Evolutionary conservation across 2,888 invertebrate genomes (phyloP), one percentile per base, ranked within the genome.

Genomic region (Glaucopsyche alexis): DNA sequence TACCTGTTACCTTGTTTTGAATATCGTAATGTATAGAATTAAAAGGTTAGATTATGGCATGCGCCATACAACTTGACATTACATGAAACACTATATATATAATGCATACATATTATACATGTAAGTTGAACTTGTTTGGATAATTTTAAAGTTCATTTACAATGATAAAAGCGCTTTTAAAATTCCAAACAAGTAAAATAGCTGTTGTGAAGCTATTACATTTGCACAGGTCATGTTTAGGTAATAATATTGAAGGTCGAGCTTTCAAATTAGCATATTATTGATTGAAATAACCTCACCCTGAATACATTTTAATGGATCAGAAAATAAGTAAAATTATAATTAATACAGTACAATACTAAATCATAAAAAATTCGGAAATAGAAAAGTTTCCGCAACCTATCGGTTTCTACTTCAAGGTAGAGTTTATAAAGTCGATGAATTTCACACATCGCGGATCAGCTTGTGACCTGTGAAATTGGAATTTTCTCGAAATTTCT

Each of bases 381-480:
- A 19, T 16, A 55, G 55, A 55, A 55, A 60, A 60, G 13, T 60
- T 29, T 60, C 13, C 60, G 29, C 29, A 13, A 38, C 13, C 29
- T 60, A 60, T 60, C 14, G 14, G 29, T 38, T 29, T 60, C 7
- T 7, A 60, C 29, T 29, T 60, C 60, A 29, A 60, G 60, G 29
- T 38, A 8, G 47, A 69, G 45, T 69, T 47, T 49, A 69, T 49
- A 69, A 69, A 47, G 19, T 69, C 47, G 47, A 69, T 13, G 14
- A 76, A 81, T 76, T 81, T 80, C 76, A 79, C 74, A 80, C 78
- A 74, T 75, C 79, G 74, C 76, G 78, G 78, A 79, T 75, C 76
- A 77, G 77, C 74, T 79, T 78, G 77, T 79, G 79, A 85, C 83
- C 82, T 85, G 79, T 82, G 82, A 87, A 87, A 87, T 88, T 86